These are phyloP conservation scores for Cecidostiba fungosa DNA, from an alignment of 2,888 invertebrate genomes.

Conservation along the genomic window DNA sequence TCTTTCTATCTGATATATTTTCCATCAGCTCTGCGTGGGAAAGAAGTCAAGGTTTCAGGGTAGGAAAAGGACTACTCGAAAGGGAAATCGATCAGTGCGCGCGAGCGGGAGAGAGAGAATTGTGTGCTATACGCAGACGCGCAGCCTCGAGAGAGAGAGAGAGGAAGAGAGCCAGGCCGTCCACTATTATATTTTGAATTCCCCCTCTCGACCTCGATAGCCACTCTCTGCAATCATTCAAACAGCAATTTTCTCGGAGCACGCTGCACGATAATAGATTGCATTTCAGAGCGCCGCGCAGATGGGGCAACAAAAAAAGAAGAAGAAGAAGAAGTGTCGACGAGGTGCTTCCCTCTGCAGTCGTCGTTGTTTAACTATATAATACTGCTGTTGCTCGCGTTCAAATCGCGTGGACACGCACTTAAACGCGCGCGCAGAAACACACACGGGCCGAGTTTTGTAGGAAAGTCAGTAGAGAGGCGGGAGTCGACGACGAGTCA, in stretches of 20 bases:
- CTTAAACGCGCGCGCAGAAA: not conserved
- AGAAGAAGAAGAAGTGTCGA: not conserved
- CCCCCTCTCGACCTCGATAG: constrained; percentile 48
- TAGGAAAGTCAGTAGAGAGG: constrained; percentile 73
- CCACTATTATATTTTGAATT: constrained; percentile 52
- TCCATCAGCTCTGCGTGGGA: not conserved
- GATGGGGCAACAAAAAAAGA: not conserved
- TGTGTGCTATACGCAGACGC: constrained; percentile 19
- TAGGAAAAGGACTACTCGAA: constrained; percentile 41
- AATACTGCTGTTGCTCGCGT: not conserved
- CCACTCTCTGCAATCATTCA: constrained; percentile 32
- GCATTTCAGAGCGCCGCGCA: not conserved
- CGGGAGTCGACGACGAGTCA: constrained; percentile 72
- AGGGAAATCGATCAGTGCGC: constrained; percentile 49
- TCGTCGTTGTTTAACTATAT: not conserved
- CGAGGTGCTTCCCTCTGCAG: constrained; percentile 7
- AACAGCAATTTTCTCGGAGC: constrained; percentile 2
- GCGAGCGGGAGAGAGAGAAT: not conserved
- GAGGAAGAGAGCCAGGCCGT: not conserved
- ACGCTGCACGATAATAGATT: constrained; percentile 39
- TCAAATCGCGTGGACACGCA: constrained; percentile 12
- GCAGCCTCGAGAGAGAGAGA: constrained; percentile 28
- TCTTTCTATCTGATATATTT: not conserved
- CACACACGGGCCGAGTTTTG: constrained; percentile 71
- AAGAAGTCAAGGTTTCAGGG: constrained; percentile 55